phyloP scores from a whole-genome alignment of 2,888 invertebrate genomes.

The Drosophila prolongata region DNA sequence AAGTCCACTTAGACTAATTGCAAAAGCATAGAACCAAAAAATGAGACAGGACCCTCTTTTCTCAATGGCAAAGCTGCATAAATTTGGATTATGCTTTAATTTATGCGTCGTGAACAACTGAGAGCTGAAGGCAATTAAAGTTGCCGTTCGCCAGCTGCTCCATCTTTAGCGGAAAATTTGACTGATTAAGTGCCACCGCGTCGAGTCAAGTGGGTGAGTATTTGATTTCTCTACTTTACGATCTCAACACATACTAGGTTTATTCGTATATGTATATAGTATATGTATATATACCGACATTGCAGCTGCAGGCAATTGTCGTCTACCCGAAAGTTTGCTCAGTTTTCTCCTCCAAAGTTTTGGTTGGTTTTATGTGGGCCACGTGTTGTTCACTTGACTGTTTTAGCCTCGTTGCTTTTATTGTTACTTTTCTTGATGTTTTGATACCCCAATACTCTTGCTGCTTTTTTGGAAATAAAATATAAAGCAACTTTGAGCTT shows the following conservation, averaged over 20 bases:
- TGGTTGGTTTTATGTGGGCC: constrained; percentile 57
- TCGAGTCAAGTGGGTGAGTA: constrained; percentile 38
- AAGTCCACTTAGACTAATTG: constrained; percentile 76
- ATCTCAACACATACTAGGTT: neutral
- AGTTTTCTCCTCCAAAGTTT: constrained; percentile 16
- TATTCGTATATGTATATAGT: constrained; percentile 6
- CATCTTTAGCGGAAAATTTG: constrained; percentile 51
- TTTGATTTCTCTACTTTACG: constrained; percentile 16
- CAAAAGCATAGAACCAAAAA: constrained; percentile 41
- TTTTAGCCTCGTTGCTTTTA: constrained; percentile 57
- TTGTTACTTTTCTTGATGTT: constrained; percentile 38
- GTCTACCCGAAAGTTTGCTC: constrained; percentile 45
- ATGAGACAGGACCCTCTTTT: neutral
- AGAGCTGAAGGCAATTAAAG: constrained; percentile 73
- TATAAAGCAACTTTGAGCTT: constrained; percentile 1
- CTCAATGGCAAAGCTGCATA: constrained; percentile 12
- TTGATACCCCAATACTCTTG: constrained; percentile 13
- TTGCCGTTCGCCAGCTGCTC: constrained; percentile 63
- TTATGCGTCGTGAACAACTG: constrained; percentile 32
- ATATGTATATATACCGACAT: constrained; percentile 3
- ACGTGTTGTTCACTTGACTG: constrained; percentile 51
- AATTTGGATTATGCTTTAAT: constrained; percentile 30
- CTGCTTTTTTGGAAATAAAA: neutral
- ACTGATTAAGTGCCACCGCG: constrained; percentile 73
- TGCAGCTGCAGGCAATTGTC: constrained; percentile 69